Base-by-base conservation (phyloP, 2,888 invertebrate genomes). In the Cephus rjabovi region DNA sequence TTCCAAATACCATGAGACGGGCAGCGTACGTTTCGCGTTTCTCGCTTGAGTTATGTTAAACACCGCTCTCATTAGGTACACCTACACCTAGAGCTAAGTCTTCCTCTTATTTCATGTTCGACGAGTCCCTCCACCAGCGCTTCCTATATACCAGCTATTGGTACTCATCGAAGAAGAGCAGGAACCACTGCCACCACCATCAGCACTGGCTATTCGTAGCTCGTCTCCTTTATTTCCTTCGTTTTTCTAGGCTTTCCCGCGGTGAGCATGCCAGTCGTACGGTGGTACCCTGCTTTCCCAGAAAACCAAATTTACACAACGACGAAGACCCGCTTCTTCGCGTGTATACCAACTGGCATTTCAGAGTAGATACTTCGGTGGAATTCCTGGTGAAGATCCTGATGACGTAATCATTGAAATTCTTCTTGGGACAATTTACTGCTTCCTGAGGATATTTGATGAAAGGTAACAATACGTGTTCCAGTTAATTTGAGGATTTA, bases 1-100 rank as follows among this genome's bases (percentile, higher is more conserved):
- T 34, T 34, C 71, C 80, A 70, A 78, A 73, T 80, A 83, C 79
- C 81, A 81, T 30, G 74, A 71, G 34, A 71, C 71, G 71, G 71
- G 71, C 71, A 34, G 15, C 71, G 34, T 71, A 31, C 71, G 71
- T 71, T 71, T 71, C 71, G 71, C 71, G 33, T 31, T 71, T 71
- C 71, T 23, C 71, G 71, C 71, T 71, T 71, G 71, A 71, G 71
- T 71, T 71, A 71, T 71, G 71, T 71, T 71, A 71, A 71, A 71
- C 71, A 71, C 33, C 12, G 71, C 71, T 71, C 71, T 71, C 71
- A 71, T 71, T 71, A 71, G 71, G 71, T 31, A 56, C 56, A 56
- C 56, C 56, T 56, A 56, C 56, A 56, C 56, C 56, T 56, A 56
- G 56, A 71, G 71, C 30, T 34, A 71, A 71, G 71, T n/a, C 33